Evolutionary conservation across 1,140 invertebrate species (phyloP), one percentile per base, ranked within the genome.

Genomic region (Drosophila saltans): DNA sequence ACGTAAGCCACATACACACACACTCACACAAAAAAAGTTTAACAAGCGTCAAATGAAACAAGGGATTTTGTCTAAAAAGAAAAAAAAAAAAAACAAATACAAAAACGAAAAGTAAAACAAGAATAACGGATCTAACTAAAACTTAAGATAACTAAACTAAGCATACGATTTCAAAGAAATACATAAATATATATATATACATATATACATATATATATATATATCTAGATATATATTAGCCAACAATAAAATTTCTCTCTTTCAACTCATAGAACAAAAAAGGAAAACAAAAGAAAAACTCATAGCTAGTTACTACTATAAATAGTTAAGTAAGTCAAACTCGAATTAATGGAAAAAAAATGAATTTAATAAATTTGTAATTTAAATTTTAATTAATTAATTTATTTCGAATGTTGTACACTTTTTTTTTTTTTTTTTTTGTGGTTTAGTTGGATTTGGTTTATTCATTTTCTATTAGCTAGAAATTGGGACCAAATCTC

Each of bases 21-120:
- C 45, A 52, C 21, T 26, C 21, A 10, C 45, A 52, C 78, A 89
- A 89, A 80, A 80, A 91, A 91, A 86, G 90, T 89, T 89, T 89
- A 89, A 89, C 84, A 89, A 89, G 84, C 84, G 84, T 91, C 80
- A 91, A 91, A 91, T 91, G 90, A 91, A 91, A 91, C 90, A 91
- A 91, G 90, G 90, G 90, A 91, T 90, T 90, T 59, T 78, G 89
- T 86, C 81, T 90, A 90, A 78, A 69, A 81, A 79, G 83, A 68
- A 78, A 82, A 69, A 61, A 78, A 67, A 77, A 77, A 73, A 69
- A 45, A 70, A 66, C 58, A 48, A 16, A 16, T 16, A 72, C 68
- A 11, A 65, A 45, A 72, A 36, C 33, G 62, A 71, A 60, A 75
- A 52, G 6, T 36, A 21, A 48, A 8, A 48, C 16, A 52, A 10